These are phyloP conservation scores for Dinoponera quadriceps DNA, from an alignment of 1,140 invertebrate species.

Conservation along the genomic window DNA sequence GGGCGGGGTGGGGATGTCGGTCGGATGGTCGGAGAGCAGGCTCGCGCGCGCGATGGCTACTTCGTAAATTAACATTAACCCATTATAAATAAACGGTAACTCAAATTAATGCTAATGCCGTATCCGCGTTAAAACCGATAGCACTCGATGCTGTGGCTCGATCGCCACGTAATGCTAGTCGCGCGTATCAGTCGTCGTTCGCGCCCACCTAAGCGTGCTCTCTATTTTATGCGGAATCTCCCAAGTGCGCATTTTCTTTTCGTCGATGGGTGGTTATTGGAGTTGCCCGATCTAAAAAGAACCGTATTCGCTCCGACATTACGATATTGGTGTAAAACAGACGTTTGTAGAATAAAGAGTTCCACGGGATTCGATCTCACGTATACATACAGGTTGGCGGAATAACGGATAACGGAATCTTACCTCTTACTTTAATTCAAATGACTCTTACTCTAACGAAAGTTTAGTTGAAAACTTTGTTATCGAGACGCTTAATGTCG, in stretches of 20 bases:
- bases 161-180: not conserved
- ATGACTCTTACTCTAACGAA: conserved; percentile 4
- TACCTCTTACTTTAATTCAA: conserved; percentile 25
- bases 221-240: not conserved
- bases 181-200: conserved; percentile 33
- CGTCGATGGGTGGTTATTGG: not conserved
- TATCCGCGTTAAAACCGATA: conserved; percentile 76
- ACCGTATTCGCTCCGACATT: not conserved
- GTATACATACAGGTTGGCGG: not conserved
- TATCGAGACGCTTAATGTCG: conserved; percentile 3
- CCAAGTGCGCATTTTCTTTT: not conserved
- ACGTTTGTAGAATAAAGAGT: not conserved
- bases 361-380: not conserved
- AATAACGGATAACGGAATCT: not conserved
- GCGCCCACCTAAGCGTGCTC: not conserved
- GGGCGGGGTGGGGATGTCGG: conserved; percentile 45
- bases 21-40: conserved; percentile 43
- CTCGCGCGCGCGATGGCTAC: conserved; percentile 66
- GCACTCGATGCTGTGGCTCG: conserved; percentile 37
- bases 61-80: conserved; percentile 82
- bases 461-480: conserved; percentile 16
- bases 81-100: conserved; percentile 81
- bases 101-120: conserved; percentile 81
- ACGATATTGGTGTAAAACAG: not conserved
- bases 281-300: not conserved